These are phyloP conservation scores for Muricea muricata DNA, from an alignment of 92 coral and sea anemone genomes.

Conservation along the genomic window DNA sequence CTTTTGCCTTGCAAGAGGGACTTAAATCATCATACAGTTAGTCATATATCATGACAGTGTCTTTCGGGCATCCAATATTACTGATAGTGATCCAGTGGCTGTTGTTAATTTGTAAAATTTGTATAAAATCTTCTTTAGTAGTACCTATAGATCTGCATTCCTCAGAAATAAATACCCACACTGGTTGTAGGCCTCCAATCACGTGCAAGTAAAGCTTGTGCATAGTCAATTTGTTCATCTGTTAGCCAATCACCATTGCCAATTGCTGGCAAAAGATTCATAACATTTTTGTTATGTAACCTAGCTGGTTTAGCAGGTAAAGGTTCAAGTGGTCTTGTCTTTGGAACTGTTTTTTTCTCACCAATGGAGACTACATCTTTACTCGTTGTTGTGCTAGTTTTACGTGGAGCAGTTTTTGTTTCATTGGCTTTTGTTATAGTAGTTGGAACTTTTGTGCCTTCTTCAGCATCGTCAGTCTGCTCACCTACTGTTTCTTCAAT, in stretches of 20 bases:
- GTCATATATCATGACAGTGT: background rate
- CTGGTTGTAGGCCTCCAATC: too few relatives aligned
- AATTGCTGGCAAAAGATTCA: background rate
- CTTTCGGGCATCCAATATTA: too few relatives aligned
- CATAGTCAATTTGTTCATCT: constrained; percentile 20
- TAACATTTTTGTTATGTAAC: background rate
- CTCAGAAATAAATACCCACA: constrained; percentile 20
- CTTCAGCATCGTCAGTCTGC: too few relatives aligned
- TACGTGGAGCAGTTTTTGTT: too few relatives aligned
- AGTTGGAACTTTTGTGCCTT: too few relatives aligned
- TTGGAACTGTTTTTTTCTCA: too few relatives aligned
- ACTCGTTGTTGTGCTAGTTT: too few relatives aligned
- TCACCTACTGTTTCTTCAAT: too few relatives aligned
- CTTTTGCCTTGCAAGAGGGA: too few relatives aligned
- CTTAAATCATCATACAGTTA: too few relatives aligned
- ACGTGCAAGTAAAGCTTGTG: constrained; percentile 16
- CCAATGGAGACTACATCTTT: too few relatives aligned
- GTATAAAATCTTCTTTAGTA: background rate
- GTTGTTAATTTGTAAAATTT: background rate
- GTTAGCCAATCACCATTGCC: constrained; percentile 8
- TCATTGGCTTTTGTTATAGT: too few relatives aligned
- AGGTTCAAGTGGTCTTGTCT: background rate
- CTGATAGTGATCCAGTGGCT: background rate
- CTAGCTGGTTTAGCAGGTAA: background rate
- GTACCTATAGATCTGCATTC: constrained; percentile 13